A percentile compares a stretch with the other conserved stretches of the same genome.
These are phyloP conservation scores for Contarinia nasturtii DNA, from an alignment of 1,140 invertebrate genomes.

Conservation along the genomic window DNA sequence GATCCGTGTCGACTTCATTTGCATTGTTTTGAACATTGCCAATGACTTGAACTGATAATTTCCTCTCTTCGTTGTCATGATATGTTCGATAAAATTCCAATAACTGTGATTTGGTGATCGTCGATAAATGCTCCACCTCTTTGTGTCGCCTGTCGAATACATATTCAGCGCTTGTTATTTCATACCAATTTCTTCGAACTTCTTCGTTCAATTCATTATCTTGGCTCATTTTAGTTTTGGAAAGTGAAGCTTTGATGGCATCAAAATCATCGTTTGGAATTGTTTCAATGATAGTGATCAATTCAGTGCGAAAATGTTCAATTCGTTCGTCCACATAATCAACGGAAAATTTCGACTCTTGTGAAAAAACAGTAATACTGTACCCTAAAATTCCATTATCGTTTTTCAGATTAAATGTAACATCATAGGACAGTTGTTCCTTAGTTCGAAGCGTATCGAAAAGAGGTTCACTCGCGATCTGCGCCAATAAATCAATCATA, in stretches of 20 bases:
- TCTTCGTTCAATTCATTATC: slow-evolving; percentile 58
- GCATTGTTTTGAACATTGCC: no score
- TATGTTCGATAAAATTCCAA: slow-evolving; percentile 36
- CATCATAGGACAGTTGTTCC: slow-evolving; percentile 77
- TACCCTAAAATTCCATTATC: slow-evolving; percentile 56
- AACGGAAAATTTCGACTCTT: slow-evolving; percentile 48
- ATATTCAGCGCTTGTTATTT: slow-evolving; percentile 43
- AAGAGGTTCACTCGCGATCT: slow-evolving; percentile 67
- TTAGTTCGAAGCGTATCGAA: slow-evolving; percentile 75
- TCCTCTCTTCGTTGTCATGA: slow-evolving; percentile 34
- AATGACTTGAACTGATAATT: no score
- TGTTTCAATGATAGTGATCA: slow-evolving; percentile 35
- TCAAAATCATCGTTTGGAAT: slow-evolving; percentile 41
- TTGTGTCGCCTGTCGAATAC: slow-evolving; percentile 37
- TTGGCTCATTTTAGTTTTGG: slow-evolving; percentile 47
- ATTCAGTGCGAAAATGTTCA: slow-evolving; percentile 47
- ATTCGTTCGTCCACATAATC: slow-evolving; percentile 55
- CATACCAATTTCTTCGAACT: slow-evolving; percentile 47
- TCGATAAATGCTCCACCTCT: slow-evolving; percentile 28
- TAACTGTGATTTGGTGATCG: slow-evolving; percentile 30
- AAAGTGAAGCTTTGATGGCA: slow-evolving; percentile 39
- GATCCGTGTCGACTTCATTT: no score
- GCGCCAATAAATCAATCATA: slow-evolving; percentile 56
- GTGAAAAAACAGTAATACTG: slow-evolving; percentile 49
- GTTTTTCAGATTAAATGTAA: slow-evolving; percentile 42